Evolutionary conservation across 2,888 invertebrate genomes (phyloP).

Genomic region (Gryllus longicercus): DNA sequence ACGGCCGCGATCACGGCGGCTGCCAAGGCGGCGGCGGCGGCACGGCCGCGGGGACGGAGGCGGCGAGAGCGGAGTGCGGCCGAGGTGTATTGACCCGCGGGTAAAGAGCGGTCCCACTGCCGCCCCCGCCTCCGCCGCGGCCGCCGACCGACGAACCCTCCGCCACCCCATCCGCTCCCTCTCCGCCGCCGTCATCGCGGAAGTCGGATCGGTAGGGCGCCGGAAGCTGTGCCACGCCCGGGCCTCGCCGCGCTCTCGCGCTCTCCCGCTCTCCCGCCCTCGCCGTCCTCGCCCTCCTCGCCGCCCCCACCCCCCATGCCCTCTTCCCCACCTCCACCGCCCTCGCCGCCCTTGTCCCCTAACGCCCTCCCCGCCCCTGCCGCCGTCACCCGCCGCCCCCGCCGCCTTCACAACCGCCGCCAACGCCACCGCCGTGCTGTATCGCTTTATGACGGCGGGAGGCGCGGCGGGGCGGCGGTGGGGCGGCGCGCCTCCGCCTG

Average conservation of each 20-base stretch:
- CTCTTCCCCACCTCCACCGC: background rate
- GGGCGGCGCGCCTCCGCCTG: no score
- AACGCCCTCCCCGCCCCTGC: background rate
- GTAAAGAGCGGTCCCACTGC: background rate
- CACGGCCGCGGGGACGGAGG: background rate
- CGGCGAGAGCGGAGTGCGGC: background rate
- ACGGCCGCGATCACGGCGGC: background rate
- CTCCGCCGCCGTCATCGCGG: no score
- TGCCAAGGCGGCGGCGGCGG: background rate
- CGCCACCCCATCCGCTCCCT: background rate
- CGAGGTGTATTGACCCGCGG: slow-evolving; percentile 1
- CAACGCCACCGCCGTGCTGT: background rate
- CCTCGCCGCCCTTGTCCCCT: background rate
- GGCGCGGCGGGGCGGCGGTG: no score
- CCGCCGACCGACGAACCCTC: background rate
- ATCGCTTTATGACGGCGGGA: no score
- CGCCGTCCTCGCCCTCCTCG: background rate
- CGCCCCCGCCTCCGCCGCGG: no score
- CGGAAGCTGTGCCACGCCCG: background rate
- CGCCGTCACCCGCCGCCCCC: background rate
- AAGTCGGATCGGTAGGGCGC: no score
- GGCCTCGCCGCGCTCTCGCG: no score
- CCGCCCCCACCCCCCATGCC: background rate
- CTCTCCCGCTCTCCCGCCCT: no score
- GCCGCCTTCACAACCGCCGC: background rate